Base-by-base conservation (phyloP, 1,140 invertebrate species). In the silkworm (Bombyx mori) region DNA sequence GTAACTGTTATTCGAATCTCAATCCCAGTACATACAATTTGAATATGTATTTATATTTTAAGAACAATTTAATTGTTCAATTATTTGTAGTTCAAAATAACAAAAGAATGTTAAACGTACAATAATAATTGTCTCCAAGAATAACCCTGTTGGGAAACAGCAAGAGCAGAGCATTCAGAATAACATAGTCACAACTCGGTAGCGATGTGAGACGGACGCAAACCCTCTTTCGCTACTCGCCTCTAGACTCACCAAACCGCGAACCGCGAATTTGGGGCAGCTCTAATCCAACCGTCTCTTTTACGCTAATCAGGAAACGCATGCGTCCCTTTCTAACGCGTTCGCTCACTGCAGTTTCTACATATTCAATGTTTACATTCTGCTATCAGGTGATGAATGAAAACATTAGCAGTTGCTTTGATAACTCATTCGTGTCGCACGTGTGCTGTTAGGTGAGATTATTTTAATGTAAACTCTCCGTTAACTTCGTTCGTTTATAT, bases 161-260 rank as follows among this genome's bases (percentile, higher is more conserved):
- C 75, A 66, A 68, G 74, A 73, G 74, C 65, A 76, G 70, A 79
- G 73, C 59, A 64, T 58, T 75, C 68, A 68, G 65, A 66, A 71
- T 61, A 60, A 66, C 63, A 71, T 84, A 86, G 82, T 86, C 73
- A 80, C 79, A 84, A 82, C 60, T 77, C 76, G 77, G 81, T 84
- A 82, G 83, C 83, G 83, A 86, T 83, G 83, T 81, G 78, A 82
- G 77, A 69, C 79, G 81, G 78, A 82, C 83, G 82, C 69, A 58
- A 69, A 62, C 62, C 65, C 61, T 52, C 68, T 63, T 63, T 66
- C 65, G 58, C 58, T 62, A 65, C 61, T 69, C 56, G 64, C 68
- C 67, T 71, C 69, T 73, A 78, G 78, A 73, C 76, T 73, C 75
- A 75, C 79, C 75, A 73, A 75, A 74, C 75, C 66, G 68, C 70